A percentile compares a stretch with the other conserved stretches of the same genome.
These are phyloP conservation scores for Upupa epops DNA, from an alignment of 2,113 vertebrate genomes.

Conservation along the genomic window DNA sequence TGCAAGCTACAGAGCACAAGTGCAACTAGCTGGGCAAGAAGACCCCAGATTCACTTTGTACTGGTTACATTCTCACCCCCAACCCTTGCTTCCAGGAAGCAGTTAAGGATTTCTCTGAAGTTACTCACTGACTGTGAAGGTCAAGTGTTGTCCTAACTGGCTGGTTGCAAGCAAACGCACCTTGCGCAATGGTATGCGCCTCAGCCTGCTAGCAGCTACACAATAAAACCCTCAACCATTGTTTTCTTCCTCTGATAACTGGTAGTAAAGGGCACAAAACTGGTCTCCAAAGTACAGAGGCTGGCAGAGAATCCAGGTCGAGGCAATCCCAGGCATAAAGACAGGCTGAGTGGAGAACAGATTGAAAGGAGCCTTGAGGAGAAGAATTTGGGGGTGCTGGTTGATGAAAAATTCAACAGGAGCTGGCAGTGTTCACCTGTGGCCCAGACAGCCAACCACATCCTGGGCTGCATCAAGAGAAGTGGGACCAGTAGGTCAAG, in stretches of 20 bases:
- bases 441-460: too few species aligned
- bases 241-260: not conserved
- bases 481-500: too few species aligned
- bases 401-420: too few species aligned
- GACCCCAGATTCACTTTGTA: not conserved
- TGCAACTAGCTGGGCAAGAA: not conserved
- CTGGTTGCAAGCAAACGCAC: not conserved
- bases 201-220: not conserved
- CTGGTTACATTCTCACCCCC: not conserved
- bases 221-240: not conserved
- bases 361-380: too few species aligned
- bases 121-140: constrained; percentile 43
- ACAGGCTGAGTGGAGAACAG: too few species aligned
- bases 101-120: not conserved
- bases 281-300: not conserved
- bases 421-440: too few species aligned
- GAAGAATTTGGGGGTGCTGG: too few species aligned
- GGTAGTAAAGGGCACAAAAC: not conserved
- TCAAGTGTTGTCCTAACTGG: constrained; percentile 11
- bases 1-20: not conserved
- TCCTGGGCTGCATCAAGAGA: too few species aligned
- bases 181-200: not conserved
- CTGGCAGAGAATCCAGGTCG: too few species aligned
- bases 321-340: too few species aligned
- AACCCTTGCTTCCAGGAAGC: not conserved